These are phyloP conservation scores for Jaculus jaculus DNA, from an alignment of 2,113 vertebrate species.

Conservation along the genomic window DNA sequence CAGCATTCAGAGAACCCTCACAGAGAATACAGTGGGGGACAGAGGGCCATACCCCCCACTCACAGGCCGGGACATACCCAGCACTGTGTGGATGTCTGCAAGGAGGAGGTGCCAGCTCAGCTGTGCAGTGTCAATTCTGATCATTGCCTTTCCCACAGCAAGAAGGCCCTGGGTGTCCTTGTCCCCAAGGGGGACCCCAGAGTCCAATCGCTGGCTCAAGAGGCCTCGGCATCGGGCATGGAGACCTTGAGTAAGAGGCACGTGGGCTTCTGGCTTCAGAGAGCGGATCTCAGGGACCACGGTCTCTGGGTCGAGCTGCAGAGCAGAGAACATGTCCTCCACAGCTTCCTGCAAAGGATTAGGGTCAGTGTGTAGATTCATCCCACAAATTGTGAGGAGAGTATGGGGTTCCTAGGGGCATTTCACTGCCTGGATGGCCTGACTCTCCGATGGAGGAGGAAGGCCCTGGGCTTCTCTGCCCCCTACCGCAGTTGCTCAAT, in stretches of 20 bases:
- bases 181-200: constrained; percentile 69
- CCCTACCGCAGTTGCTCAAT: accelerated
- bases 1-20: not conserved
- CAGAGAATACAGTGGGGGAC: not conserved
- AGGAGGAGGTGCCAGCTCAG: constrained; percentile 88
- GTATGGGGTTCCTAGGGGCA: no score
- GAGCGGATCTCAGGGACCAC: constrained; percentile 88
- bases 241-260: constrained; percentile 89
- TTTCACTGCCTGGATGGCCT: not conserved
- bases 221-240: constrained; percentile 84
- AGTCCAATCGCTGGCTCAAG: constrained; percentile 79
- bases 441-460: not conserved
- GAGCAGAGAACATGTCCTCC: constrained; percentile 87
- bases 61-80: constrained; percentile 81
- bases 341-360: constrained; percentile 88
- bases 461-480: not conserved
- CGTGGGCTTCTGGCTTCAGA: constrained; percentile 87
- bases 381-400: not conserved
- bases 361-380: not conserved
- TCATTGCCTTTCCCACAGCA: constrained; percentile 83
- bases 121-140: constrained; percentile 83
- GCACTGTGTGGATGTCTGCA: constrained; percentile 87
- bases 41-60: accelerated
- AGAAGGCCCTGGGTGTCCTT: constrained; percentile 85
- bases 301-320: constrained; percentile 84